These are phyloP conservation scores for Chamaetylas fuelleborni DNA, from an alignment of 2,113 vertebrate species.

Conservation along the genomic window DNA sequence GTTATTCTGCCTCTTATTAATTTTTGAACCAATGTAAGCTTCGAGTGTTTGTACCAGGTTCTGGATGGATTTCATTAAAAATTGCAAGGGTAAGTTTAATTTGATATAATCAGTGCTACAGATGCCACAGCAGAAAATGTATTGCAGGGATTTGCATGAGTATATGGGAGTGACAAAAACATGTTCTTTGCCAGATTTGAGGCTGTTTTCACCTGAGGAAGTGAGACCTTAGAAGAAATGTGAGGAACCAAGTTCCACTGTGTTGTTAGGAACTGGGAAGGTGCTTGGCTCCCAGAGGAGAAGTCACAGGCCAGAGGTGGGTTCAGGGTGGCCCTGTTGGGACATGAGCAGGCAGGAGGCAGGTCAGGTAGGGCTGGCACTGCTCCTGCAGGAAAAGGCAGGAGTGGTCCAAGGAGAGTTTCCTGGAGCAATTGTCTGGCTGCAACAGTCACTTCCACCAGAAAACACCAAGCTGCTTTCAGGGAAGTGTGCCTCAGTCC, in stretches of 20 bases:
- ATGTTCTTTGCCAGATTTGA: not conserved
- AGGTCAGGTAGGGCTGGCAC: not conserved
- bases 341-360: not conserved
- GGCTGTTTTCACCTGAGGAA: not conserved
- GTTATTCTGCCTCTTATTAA: not conserved
- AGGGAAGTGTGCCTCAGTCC: not conserved
- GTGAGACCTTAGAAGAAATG: not conserved
- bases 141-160: not conserved
- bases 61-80: not conserved
- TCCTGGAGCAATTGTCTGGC: not conserved
- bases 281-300: not conserved
- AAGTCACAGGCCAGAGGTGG: not conserved
- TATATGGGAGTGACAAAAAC: not conserved
- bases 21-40: not conserved
- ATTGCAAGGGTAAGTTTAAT: not conserved
- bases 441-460: not conserved
- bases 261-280: not conserved
- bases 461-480: not conserved
- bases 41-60: not conserved
- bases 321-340: not conserved
- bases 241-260: accelerated
- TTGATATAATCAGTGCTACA: not conserved
- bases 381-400: not conserved
- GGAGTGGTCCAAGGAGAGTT: not conserved
- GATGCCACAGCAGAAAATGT: not conserved